Evolutionary conservation across 2,888 invertebrate species (phyloP), one percentile per base, ranked within the genome.

Genomic region (Theretra japonica): DNA sequence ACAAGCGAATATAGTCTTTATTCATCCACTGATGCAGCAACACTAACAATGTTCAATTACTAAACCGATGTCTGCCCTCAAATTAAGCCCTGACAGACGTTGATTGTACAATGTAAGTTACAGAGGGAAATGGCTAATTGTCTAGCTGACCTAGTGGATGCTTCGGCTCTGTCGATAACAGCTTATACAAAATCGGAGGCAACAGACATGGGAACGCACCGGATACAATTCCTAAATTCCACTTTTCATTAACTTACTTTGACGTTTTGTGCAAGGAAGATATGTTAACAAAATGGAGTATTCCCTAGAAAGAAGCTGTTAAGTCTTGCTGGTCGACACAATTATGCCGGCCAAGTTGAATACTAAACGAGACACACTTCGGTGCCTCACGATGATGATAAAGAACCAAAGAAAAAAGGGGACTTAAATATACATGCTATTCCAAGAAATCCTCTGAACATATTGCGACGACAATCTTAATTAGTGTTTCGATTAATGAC

Each of bases 31-130:
- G 30, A n/a, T 30, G 28, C n/a, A 62, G n/a, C 25, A 58, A 33
- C 21, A 41, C n/a, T 33, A 62, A 62, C 62, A 41, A n/a, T 11
- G 62, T 62, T 33, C 62, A 62, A 33, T 62, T 33, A 33, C 21
- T 33, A 33, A 62, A 62, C 62, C 62, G 62, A 62, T 62, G 62
- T 33, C 62, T 62, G 33, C 62, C 62, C 33, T 62, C 62, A 62
- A 62, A 62, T 62, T 62, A 62, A 33, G 59, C 30, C 19, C 59
- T 60, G 23, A 19, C 59, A 60, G 21, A 33, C 62, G 28, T 62
- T 62, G 7, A 62, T 60, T 60, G 28, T 60, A 60, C 59, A 30
- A 62, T 62, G 62, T 33, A 53, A 53, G 53, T 53, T n/a, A 62
- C 30, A n/a, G 4, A 58, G 33, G 30, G 62, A 62, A 33, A 62